Conservation (phyloP, 2,888 invertebrate genomes). For the Pammene fasciana region DNA sequence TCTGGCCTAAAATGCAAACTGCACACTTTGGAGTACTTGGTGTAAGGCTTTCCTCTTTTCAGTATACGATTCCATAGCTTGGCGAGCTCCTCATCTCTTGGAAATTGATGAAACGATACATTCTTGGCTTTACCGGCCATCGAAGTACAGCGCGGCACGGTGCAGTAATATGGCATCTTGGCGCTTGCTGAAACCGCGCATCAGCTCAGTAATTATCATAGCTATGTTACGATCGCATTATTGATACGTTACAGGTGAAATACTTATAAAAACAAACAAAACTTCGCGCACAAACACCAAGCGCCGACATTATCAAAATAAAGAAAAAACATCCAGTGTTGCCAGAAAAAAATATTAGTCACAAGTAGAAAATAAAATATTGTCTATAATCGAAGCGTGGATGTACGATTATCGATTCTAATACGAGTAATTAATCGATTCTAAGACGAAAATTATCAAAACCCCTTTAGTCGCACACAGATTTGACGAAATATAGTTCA, state of each 20-base stretch:
- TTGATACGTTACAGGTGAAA: slow-evolving; percentile 46
- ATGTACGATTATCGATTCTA: not conserved
- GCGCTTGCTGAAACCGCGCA: slow-evolving; percentile 51
- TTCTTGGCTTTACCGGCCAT: slow-evolving; percentile 81
- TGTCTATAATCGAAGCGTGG: slow-evolving; percentile 8
- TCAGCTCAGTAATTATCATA: slow-evolving; percentile 59
- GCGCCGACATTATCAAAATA: slow-evolving; percentile 69
- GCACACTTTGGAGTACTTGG: slow-evolving; percentile 81
- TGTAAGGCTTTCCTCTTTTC: slow-evolving; percentile 78
- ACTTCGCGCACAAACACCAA: slow-evolving; percentile 74
- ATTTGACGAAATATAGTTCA: too few species aligned
- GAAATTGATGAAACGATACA: slow-evolving; percentile 79
- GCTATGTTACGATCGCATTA: slow-evolving; percentile 46
- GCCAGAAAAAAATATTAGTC: slow-evolving; percentile 32
- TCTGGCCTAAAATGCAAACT: slow-evolving; percentile 76
- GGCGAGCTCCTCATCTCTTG: slow-evolving; percentile 72
- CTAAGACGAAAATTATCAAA: too few species aligned
- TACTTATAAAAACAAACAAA: slow-evolving; percentile 73
- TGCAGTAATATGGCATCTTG: slow-evolving; percentile 81
- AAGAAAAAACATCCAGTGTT: slow-evolving; percentile 48
- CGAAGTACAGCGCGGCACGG: slow-evolving; percentile 79
- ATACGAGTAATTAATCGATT: not conserved
- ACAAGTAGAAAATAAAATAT: not conserved
- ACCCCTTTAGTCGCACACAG: not conserved
- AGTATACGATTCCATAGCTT: slow-evolving; percentile 75